These are phyloP conservation scores for Periophthalmus modestus DNA, from an alignment of 2,113 vertebrate species.

Conservation along the genomic window DNA sequence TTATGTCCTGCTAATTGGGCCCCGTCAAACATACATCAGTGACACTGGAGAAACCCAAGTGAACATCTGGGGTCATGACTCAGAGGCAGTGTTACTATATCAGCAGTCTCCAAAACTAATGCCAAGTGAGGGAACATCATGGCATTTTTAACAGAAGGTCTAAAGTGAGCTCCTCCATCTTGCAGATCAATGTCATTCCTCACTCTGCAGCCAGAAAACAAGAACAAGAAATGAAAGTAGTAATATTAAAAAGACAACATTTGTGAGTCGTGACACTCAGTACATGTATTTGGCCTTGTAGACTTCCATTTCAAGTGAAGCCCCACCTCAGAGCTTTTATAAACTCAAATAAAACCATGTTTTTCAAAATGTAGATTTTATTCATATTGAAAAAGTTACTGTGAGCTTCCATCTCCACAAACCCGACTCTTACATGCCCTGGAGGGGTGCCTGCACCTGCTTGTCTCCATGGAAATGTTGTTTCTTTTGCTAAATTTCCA, in stretches of 20 bases:
- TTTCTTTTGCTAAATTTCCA: too few relatives aligned
- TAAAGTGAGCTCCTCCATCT: not conserved
- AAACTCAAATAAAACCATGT: too few relatives aligned
- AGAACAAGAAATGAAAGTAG: not conserved
- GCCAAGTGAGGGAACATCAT: not conserved
- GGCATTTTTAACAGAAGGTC: not conserved
- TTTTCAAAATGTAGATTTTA: too few relatives aligned
- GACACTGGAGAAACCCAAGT: not conserved
- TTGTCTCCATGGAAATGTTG: too few relatives aligned
- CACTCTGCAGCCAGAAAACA: not conserved
- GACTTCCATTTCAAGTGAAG: not conserved
- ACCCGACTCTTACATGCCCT: too few relatives aligned
- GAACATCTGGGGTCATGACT: not conserved
- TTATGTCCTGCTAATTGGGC: conserved; percentile 11
- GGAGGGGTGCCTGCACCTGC: too few relatives aligned
- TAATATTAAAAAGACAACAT: not conserved
- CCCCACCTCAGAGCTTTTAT: too few relatives aligned
- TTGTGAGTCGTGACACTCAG: too few relatives aligned
- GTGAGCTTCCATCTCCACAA: too few relatives aligned
- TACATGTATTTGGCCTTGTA: not conserved
- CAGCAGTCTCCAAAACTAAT: not conserved
- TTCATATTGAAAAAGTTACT: too few relatives aligned
- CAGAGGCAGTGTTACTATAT: not conserved
- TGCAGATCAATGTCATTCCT: not conserved
- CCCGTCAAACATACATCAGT: not conserved